phyloP scores from a whole-genome alignment of 53 echinoderm and acorn worm species.

The Antedon mediterranea region DNA sequence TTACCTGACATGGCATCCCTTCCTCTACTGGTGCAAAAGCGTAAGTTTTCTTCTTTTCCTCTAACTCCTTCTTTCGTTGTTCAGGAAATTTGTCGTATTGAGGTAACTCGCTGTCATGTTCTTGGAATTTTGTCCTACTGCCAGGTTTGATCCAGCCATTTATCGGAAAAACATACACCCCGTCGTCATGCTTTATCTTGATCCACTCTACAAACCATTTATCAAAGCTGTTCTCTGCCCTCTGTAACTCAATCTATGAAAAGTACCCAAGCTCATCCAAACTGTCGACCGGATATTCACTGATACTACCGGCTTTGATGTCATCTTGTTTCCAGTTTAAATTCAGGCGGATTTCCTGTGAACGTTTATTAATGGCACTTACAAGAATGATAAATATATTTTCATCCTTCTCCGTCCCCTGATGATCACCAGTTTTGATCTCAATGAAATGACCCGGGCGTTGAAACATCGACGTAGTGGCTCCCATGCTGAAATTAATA shows the following conservation, averaged over 20 bases:
- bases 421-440: constrained; percentile 39
- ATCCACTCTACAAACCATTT: constrained; percentile 69
- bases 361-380: constrained; percentile 9
- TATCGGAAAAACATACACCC: constrained; percentile 41
- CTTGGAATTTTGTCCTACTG: constrained; percentile 23
- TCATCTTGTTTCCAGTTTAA: constrained; percentile 19
- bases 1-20: constrained; percentile 49
- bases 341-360: constrained; percentile 16
- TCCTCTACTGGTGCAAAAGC: constrained; percentile 34
- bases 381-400: constrained; percentile 32
- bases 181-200: constrained; percentile 16
- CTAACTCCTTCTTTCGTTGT: constrained; percentile 43
- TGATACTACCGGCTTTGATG: constrained; percentile 24
- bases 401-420: constrained; percentile 31
- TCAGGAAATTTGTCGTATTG: constrained; percentile 28
- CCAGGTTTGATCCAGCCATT: constrained; percentile 50
- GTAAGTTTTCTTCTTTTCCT: constrained; percentile 46
- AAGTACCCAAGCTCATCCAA: constrained; percentile 45
- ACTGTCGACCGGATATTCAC: constrained; percentile 14
- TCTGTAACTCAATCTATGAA: constrained; percentile 52
- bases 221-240: constrained; percentile 35
- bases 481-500: too few species aligned
- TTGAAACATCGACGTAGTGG: too few species aligned
- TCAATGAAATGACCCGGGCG: constrained; percentile 18
- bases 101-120: constrained; percentile 45